Conservation (phyloP, 1,140 invertebrate genomes). For the Cydia pomonella region DNA sequence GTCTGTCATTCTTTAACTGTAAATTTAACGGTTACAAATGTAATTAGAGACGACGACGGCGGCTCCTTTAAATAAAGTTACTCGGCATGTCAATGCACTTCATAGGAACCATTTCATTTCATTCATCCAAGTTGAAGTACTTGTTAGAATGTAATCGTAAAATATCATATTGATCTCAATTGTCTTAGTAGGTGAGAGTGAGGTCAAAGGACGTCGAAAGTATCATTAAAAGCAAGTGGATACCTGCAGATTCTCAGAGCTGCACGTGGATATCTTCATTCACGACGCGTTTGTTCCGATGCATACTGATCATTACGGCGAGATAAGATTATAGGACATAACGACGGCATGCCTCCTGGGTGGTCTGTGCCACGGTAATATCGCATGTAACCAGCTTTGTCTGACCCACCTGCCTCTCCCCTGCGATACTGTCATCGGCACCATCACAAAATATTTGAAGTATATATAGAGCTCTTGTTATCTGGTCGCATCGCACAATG, state of each 20-base stretch:
- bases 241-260: conserved; percentile 25
- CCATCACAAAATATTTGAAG: neutral
- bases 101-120: neutral
- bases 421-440: neutral
- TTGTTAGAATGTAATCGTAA: neutral
- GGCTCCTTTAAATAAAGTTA: conserved; percentile 11
- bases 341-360: conserved; percentile 61
- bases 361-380: conserved; percentile 52
- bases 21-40: conserved; percentile 24
- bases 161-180: neutral
- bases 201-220: conserved; percentile 29
- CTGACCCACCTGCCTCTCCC: conserved; percentile 39
- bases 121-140: neutral
- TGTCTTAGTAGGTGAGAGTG: conserved; percentile 17
- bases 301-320: conserved; percentile 58
- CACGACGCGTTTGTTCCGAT: conserved; percentile 48
- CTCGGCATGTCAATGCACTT: neutral
- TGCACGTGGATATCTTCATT: conserved; percentile 29
- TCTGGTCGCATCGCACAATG: conserved; percentile 43
- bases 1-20: conserved; percentile 32
- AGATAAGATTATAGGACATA: conserved; percentile 69
- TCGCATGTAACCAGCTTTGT: conserved; percentile 51
- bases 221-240: conserved; percentile 22
- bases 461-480: conserved; percentile 36
- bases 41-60: conserved; percentile 22